Evolutionary conservation across 2,113 vertebrate genomes (phyloP).

Genomic region (Actenoides lindsayi): DNA sequence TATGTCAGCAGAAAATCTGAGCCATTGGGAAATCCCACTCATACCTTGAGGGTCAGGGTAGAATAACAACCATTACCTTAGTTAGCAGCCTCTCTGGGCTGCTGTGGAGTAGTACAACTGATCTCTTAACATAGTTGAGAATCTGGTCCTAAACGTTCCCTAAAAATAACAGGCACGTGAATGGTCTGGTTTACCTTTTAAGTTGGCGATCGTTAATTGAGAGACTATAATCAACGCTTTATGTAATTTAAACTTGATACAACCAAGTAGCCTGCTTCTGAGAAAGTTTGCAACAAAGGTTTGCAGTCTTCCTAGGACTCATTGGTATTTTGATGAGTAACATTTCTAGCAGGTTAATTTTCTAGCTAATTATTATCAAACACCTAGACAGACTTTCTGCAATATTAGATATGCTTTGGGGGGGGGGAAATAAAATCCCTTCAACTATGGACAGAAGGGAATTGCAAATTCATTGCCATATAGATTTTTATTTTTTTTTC

Average conservation of each 20-base stretch:
- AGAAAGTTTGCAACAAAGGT: constrained; percentile 56
- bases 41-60: background rate
- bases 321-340: constrained; percentile 63
- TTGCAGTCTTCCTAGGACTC: constrained; percentile 33
- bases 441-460: constrained; percentile 34
- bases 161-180: background rate
- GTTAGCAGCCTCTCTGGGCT: background rate
- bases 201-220: background rate
- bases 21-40: background rate
- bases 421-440: background rate
- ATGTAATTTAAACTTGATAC: constrained; percentile 50
- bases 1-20: background rate
- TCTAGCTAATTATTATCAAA: constrained; percentile 74
- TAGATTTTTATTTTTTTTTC: constrained; percentile 15
- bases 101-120: background rate
- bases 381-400: constrained; percentile 65
- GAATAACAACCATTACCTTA: background rate
- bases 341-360: constrained; percentile 70
- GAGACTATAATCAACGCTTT: constrained; percentile 57
- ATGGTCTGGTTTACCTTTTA: background rate
- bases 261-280: constrained; percentile 58
- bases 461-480: constrained; percentile 61
- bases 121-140: background rate
- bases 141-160: background rate
- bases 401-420: constrained; percentile 62